These are phyloP conservation scores for Chrysolina oricalcia DNA, from an alignment of 2,888 invertebrate species.

Conservation along the genomic window DNA sequence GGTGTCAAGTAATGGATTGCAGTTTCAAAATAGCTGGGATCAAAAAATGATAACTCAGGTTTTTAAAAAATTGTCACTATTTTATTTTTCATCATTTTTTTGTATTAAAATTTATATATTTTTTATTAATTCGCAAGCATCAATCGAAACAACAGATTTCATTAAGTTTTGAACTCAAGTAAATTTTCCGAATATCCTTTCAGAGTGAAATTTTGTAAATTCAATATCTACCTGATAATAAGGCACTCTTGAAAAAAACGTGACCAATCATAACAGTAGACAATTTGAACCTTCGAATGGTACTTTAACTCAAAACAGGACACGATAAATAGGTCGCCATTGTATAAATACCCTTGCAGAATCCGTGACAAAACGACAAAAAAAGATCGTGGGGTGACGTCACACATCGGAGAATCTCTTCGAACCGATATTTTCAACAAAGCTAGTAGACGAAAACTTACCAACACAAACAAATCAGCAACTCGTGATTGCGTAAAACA, in stretches of 20 bases:
- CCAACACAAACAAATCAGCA: slow-evolving; percentile 34
- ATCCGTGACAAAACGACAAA: slow-evolving; percentile 1
- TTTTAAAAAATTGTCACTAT: too few species aligned
- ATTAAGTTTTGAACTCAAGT: too few species aligned
- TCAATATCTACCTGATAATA: not conserved
- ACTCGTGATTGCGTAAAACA: slow-evolving; percentile 31
- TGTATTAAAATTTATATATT: too few species aligned
- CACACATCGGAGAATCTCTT: slow-evolving; percentile 1
- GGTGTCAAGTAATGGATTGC: too few species aligned
- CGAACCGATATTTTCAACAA: slow-evolving; percentile 29
- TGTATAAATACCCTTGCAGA: slow-evolving; percentile 5
- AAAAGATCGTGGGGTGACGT: not conserved
- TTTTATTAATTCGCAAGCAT: too few species aligned
- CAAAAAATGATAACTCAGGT: too few species aligned
- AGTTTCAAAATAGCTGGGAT: too few species aligned
- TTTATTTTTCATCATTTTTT: too few species aligned
- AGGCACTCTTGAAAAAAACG: not conserved
- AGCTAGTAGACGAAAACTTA: slow-evolving; percentile 34
- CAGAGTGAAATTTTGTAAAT: not conserved
- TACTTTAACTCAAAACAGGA: slow-evolving; percentile 1
- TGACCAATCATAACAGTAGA: not conserved
- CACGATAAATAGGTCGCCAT: not conserved
- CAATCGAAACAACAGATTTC: too few species aligned
- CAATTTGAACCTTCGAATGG: slow-evolving; percentile 2
- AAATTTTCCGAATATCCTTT: not conserved